Percentiles rank a stretch among this genome's conserved stretches.
Conservation (phyloP, 2,797 vertebrate genomes). For the Neostethus bicornis region DNA sequence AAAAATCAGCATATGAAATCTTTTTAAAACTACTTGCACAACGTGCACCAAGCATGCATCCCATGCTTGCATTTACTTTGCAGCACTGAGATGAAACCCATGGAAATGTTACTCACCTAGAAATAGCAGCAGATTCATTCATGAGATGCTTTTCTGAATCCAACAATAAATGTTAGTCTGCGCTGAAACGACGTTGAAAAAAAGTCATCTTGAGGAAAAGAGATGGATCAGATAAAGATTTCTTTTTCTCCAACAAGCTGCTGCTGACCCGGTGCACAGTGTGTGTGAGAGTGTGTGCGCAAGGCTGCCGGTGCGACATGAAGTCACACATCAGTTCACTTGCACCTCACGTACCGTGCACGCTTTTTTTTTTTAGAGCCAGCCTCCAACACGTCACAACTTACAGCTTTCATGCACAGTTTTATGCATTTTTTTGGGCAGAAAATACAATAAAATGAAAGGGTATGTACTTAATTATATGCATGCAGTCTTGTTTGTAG, state of each 20-base stretch:
- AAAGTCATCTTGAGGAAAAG: constrained; percentile 50
- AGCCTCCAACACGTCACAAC: constrained; percentile 67
- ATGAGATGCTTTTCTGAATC: constrained; percentile 28
- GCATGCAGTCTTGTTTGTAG: no score
- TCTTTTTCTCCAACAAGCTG: constrained; percentile 48
- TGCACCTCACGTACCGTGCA: constrained; percentile 75
- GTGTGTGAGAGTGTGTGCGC: constrained; percentile 3
- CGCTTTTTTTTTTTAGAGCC: constrained; percentile 61
- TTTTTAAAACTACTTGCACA: constrained; percentile 1
- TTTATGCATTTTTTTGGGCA: not conserved
- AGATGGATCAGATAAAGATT: constrained; percentile 54
- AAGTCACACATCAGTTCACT: constrained; percentile 77
- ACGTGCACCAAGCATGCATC: constrained; percentile 11
- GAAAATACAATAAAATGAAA: not conserved
- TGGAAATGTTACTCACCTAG: constrained; percentile 69
- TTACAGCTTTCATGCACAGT: constrained; percentile 27
- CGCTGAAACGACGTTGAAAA: constrained; percentile 31
- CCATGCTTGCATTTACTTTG: no score
- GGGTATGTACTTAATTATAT: no score
- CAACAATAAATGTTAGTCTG: constrained; percentile 25
- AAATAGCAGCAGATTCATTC: constrained; percentile 55
- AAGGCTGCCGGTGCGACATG: constrained; percentile 51
- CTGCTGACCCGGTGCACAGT: constrained; percentile 16
- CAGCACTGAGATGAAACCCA: not conserved
- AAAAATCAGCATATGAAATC: not conserved